Percentiles rank a stretch among this genome's conserved stretches.
Conservation (phyloP, 2,888 invertebrate species). For the Ectemnius lituratus region DNA sequence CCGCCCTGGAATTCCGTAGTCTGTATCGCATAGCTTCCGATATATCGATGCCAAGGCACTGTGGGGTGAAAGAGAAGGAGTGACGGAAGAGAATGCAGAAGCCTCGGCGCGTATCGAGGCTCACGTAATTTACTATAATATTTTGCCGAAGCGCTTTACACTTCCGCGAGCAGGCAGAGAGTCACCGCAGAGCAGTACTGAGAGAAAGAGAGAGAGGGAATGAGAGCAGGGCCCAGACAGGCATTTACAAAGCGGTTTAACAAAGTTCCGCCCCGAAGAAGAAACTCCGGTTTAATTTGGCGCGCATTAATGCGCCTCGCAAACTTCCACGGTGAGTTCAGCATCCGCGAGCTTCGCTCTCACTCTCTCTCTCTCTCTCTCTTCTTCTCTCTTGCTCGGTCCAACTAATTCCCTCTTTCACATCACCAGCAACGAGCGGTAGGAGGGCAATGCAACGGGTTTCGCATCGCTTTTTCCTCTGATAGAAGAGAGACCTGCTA, state of each 20-base stretch:
- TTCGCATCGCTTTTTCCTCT: neutral
- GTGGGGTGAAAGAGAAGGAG: too few relatives aligned
- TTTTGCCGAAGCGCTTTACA: constrained; percentile 51
- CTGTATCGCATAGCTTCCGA: constrained; percentile 21
- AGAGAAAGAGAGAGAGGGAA: too few relatives aligned
- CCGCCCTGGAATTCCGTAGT: constrained; percentile 3
- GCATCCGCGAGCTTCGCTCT: constrained; percentile 18
- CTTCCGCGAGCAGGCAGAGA: constrained; percentile 42
- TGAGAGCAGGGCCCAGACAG: constrained; percentile 22
- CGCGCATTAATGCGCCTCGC: constrained; percentile 61
- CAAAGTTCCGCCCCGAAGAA: constrained; percentile 53
- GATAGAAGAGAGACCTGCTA: neutral
- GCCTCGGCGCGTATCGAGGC: constrained; percentile 27
- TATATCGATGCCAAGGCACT: constrained; percentile 30
- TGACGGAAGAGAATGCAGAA: too few relatives aligned
- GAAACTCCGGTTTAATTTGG: constrained; percentile 63
- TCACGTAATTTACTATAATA: constrained; percentile 43
- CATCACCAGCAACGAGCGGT: neutral
- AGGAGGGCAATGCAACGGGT: neutral
- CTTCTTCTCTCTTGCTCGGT: too few relatives aligned
- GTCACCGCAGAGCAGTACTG: too few relatives aligned
- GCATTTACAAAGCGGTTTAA: constrained; percentile 65
- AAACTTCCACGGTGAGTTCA: constrained; percentile 54
- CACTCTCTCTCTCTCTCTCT: too few relatives aligned
- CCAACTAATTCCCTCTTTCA: neutral